Percentiles rank a stretch among this genome's conserved stretches.
These are phyloP conservation scores for Drosophila robusta DNA, from an alignment of 2,888 invertebrate species.

Conservation along the genomic window DNA sequence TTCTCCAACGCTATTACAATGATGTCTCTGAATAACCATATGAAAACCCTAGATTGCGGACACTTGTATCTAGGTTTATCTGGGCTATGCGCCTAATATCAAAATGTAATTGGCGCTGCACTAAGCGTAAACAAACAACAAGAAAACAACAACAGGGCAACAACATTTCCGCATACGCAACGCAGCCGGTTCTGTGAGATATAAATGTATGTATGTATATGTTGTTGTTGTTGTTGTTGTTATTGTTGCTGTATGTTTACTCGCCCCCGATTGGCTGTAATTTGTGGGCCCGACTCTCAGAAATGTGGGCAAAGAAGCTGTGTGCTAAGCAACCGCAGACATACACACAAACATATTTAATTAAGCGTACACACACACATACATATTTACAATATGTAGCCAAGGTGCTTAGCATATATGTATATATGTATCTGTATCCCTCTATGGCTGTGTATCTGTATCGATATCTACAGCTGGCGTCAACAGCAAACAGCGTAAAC, in stretches of 20 bases:
- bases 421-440: too few relatives aligned
- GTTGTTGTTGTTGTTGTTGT: slow-evolving; percentile 8
- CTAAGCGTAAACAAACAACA: slow-evolving; percentile 34
- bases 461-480: slow-evolving; percentile 35
- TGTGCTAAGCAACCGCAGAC: slow-evolving; percentile 9
- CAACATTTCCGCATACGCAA: slow-evolving; percentile 56
- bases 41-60: background rate
- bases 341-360: background rate
- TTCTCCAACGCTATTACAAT: background rate
- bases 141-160: slow-evolving; percentile 16
- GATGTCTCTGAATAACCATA: slow-evolving; percentile 5
- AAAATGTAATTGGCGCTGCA: slow-evolving; percentile 27
- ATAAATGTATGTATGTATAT: slow-evolving; percentile 5
- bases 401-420: too few relatives aligned
- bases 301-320: slow-evolving; percentile 35
- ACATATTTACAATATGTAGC: slow-evolving; percentile 3
- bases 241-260: slow-evolving; percentile 54
- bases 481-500: slow-evolving; percentile 54
- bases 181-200: slow-evolving; percentile 35
- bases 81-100: slow-evolving; percentile 20
- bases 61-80: slow-evolving; percentile 31
- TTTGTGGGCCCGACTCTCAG: slow-evolving; percentile 73
- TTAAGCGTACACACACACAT: slow-evolving; percentile 2
- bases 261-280: slow-evolving; percentile 69
- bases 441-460: slow-evolving; percentile 1